Conservation (phyloP, 1,140 invertebrate genomes). For the Sitodiplosis mosellana region DNA sequence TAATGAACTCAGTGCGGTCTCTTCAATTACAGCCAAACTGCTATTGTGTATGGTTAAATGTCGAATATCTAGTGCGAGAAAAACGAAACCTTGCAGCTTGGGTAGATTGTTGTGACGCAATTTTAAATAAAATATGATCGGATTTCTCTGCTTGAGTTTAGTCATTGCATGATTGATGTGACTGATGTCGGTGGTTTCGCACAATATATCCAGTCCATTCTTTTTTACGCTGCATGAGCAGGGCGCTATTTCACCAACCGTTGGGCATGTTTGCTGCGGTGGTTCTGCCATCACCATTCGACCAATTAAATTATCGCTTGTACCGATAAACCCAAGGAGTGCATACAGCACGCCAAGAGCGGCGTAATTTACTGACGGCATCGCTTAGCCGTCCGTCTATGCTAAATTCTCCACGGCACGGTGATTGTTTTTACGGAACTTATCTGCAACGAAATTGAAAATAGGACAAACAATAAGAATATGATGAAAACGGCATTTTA, state of each 20-base stretch:
- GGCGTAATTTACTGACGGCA: constrained; percentile 1
- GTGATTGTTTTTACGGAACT: not conserved
- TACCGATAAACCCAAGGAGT: constrained; percentile 2
- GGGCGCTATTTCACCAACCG: constrained; percentile 47
- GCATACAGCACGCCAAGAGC: constrained; percentile 2
- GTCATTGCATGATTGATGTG: constrained; percentile 57
- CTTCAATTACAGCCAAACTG: constrained; percentile 68
- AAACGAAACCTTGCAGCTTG: constrained; percentile 65
- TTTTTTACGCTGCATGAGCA: constrained; percentile 69
- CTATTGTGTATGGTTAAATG: constrained; percentile 76
- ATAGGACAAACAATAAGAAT: not conserved
- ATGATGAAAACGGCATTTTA: not conserved
- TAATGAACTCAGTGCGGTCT: constrained; percentile 63
- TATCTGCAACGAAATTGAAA: not conserved
- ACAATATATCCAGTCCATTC: constrained; percentile 67
- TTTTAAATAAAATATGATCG: constrained; percentile 70
- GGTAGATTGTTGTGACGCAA: constrained; percentile 63
- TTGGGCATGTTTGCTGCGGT: constrained; percentile 44
- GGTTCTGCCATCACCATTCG: constrained; percentile 1
- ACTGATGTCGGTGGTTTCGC: constrained; percentile 58
- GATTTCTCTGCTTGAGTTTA: constrained; percentile 49
- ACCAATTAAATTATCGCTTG: not conserved
- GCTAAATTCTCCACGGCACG: not conserved
- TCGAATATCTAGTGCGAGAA: constrained; percentile 68
- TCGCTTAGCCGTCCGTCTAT: constrained; percentile 1